Evolutionary conservation across 2,888 invertebrate genomes (phyloP).

Genomic region (Aelia acuminata): DNA sequence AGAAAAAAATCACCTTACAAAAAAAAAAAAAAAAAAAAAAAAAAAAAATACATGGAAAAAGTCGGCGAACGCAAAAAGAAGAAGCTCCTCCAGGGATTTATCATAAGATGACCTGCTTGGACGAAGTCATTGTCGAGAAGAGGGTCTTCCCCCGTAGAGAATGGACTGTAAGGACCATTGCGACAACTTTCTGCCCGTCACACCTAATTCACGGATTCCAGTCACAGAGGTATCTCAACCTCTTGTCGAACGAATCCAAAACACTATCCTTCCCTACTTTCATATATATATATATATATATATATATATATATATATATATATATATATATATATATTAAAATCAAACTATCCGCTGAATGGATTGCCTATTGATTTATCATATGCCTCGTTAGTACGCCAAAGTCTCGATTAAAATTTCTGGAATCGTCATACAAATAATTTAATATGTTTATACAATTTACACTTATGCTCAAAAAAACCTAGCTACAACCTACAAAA

Average conservation of each 20-base stretch:
- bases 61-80: neutral
- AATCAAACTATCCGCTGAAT: too few relatives aligned
- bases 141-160: neutral
- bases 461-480: too few relatives aligned
- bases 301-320: too few relatives aligned
- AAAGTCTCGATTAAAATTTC: too few relatives aligned
- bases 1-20: neutral
- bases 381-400: too few relatives aligned
- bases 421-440: too few relatives aligned
- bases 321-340: too few relatives aligned
- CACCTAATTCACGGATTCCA: neutral
- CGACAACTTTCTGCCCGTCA: constrained; percentile 20
- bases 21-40: neutral
- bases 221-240: neutral
- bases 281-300: neutral
- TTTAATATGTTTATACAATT: too few relatives aligned
- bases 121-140: neutral
- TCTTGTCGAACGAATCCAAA: neutral
- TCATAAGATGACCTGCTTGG: constrained; percentile 13
- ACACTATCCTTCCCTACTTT: neutral
- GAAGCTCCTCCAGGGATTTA: neutral
- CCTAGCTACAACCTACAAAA: too few relatives aligned
- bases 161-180: neutral
- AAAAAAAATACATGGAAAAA: neutral
- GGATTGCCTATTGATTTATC: too few relatives aligned